These are phyloP conservation scores for Strix aluco DNA, from an alignment of 2,113 vertebrate species.

Conservation along the genomic window DNA sequence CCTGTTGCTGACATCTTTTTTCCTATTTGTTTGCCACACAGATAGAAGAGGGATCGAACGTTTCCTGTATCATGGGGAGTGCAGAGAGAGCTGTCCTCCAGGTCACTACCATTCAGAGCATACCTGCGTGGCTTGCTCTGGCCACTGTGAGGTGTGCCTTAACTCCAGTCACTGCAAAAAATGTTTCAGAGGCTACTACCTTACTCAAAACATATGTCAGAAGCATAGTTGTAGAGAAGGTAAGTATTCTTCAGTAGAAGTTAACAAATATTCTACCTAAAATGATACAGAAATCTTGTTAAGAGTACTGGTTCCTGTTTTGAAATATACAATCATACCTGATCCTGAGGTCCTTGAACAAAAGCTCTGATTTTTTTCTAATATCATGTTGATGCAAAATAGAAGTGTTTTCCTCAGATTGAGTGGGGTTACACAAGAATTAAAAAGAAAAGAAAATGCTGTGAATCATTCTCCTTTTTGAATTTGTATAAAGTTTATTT, in stretches of 20 bases:
- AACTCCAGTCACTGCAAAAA: constrained; percentile 71
- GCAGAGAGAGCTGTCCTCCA: constrained; percentile 80
- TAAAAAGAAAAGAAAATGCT: neutral
- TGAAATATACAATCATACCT: neutral
- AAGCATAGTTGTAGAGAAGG: constrained; percentile 79
- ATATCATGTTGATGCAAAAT: neutral
- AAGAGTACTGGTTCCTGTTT: neutral
- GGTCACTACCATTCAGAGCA: constrained; percentile 64
- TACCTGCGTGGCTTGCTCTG: constrained; percentile 77
- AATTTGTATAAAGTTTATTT: neutral
- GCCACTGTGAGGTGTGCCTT: constrained; percentile 79
- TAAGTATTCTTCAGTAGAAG: constrained; percentile 39
- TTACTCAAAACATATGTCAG: constrained; percentile 74
- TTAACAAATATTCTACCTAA: neutral
- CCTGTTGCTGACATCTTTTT: neutral
- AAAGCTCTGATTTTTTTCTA: neutral
- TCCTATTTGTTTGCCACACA: constrained; percentile 41
- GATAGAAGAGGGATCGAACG: constrained; percentile 73
- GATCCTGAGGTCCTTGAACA: neutral
- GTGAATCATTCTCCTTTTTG: neutral
- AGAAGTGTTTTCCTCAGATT: neutral
- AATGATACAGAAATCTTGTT: neutral
- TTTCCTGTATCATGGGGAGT: constrained; percentile 81
- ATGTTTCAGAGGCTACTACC: constrained; percentile 75
- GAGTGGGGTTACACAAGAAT: neutral